Conservation (phyloP, 2,888 invertebrate species). For the Agyllia agylla region DNA sequence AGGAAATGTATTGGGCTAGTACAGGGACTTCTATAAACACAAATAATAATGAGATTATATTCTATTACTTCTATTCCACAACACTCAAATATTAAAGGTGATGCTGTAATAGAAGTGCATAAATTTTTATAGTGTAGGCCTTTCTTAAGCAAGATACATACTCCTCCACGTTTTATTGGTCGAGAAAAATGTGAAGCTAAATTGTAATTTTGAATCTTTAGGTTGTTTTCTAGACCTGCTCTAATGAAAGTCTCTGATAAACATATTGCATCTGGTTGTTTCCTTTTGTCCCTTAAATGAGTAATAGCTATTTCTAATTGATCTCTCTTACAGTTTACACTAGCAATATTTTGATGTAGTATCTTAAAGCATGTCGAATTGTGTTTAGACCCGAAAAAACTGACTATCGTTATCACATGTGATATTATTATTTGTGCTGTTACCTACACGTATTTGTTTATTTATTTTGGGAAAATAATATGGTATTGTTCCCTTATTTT, state of each 20-base stretch:
- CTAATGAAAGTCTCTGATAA: slow-evolving; percentile 16
- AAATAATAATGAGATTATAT: neutral
- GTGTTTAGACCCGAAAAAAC: neutral
- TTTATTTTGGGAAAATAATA: neutral
- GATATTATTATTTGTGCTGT: neutral
- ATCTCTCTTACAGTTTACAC: neutral
- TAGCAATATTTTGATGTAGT: slow-evolving; percentile 7
- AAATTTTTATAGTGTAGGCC: neutral
- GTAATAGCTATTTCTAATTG: neutral
- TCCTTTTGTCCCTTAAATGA: neutral
- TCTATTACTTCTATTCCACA: neutral
- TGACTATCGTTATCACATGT: neutral
- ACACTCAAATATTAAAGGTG: neutral
- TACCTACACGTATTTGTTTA: neutral
- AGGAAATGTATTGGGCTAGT: neutral
- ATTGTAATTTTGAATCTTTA: slow-evolving; percentile 31
- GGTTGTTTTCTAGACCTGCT: neutral
- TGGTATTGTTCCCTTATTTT: neutral
- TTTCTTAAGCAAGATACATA: slow-evolving; percentile 38
- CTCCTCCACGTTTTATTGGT: slow-evolving; percentile 39
- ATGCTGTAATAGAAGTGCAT: neutral
- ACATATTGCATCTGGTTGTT: neutral
- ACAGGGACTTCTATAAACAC: neutral
- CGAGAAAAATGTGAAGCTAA: slow-evolving; percentile 27
- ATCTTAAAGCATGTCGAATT: neutral